Conservation (phyloP, 2,888 invertebrate species). For the Perdita meconis region DNA sequence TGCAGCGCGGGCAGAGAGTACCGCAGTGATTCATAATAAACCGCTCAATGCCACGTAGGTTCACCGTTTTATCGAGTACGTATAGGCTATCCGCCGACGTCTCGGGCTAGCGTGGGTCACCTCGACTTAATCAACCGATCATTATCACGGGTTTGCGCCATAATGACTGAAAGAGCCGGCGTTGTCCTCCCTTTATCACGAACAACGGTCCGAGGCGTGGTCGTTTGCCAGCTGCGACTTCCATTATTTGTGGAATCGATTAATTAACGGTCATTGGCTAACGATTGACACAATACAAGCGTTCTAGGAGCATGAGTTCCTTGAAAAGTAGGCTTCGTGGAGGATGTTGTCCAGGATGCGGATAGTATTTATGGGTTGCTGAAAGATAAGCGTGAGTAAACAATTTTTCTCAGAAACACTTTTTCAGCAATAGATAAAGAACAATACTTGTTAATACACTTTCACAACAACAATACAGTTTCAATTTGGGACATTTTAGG, state of each 20-base stretch:
- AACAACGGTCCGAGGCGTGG: constrained; percentile 58
- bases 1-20: background rate
- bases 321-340: no score
- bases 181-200: constrained; percentile 52
- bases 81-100: constrained; percentile 60
- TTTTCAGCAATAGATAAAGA: no score
- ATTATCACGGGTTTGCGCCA: constrained; percentile 63
- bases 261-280: constrained; percentile 64
- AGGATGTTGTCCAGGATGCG: no score
- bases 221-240: constrained; percentile 36
- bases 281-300: constrained; percentile 49
- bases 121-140: constrained; percentile 61
- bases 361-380: no score
- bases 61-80: constrained; percentile 62
- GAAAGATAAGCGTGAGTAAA: no score
- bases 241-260: constrained; percentile 61
- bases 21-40: constrained; percentile 63
- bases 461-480: no score
- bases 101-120: constrained; percentile 59
- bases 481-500: no score
- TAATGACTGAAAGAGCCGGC: constrained; percentile 54
- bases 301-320: no score
- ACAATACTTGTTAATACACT: no score
- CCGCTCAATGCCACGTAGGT: constrained; percentile 55
- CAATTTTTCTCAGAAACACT: no score